Evolutionary conservation across 2,113 vertebrate genomes (phyloP).

Genomic region (Arizona elegans): DNA sequence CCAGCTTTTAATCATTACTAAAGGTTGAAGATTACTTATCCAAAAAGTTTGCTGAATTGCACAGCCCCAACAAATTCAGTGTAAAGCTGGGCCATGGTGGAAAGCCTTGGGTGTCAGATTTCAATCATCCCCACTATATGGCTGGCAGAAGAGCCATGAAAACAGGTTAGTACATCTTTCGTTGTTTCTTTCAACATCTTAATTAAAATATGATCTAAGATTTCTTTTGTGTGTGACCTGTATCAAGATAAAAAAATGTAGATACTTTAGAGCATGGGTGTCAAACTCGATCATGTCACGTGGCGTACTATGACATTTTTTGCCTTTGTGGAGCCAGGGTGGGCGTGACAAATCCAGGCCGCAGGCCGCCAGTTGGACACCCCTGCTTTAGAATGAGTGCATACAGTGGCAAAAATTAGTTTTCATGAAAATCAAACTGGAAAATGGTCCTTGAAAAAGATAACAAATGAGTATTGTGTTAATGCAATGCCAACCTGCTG

Average conservation of each 20-base stretch:
- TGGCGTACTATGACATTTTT: too few species aligned
- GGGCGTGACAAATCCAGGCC: too few species aligned
- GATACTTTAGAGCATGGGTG: background rate
- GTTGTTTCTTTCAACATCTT: background rate
- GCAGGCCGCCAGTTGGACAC: too few species aligned
- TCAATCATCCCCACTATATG: slow-evolving; percentile 92
- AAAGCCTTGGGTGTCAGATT: slow-evolving; percentile 95
- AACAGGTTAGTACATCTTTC: slow-evolving; percentile 74
- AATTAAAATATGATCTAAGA: background rate
- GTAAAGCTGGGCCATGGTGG: slow-evolving; percentile 85
- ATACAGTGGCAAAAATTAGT: background rate
- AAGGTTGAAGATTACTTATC: slow-evolving; percentile 82
- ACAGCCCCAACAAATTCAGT: slow-evolving; percentile 88
- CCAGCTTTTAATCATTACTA: background rate
- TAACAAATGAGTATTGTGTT: background rate
- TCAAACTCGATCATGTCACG: too few species aligned
- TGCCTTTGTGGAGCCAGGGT: too few species aligned
- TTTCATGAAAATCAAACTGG: background rate
- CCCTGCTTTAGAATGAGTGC: background rate
- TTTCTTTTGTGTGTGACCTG: background rate
- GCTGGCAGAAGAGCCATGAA: slow-evolving; percentile 92
- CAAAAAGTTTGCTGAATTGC: slow-evolving; percentile 81
- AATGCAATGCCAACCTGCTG: background rate
- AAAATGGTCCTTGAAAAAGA: background rate
- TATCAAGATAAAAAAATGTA: background rate